phyloP scores from a whole-genome alignment of 2,888 invertebrate genomes.

The Sinodicranocentrus sp. region DNA sequence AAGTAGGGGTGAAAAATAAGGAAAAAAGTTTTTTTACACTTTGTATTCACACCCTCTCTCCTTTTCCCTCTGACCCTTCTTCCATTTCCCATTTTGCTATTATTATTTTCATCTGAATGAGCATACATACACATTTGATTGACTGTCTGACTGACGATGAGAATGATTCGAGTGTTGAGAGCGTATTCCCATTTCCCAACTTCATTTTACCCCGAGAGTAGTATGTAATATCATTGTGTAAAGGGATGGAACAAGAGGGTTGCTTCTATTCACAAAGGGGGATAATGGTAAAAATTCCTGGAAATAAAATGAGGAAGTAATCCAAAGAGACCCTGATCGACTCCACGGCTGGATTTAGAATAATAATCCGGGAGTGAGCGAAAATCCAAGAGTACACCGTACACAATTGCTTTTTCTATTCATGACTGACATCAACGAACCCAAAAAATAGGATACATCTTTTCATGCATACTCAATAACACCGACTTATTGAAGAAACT shows the following conservation, averaged over 20 bases:
- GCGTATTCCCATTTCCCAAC: slow-evolving; percentile 37
- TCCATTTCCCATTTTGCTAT: slow-evolving; percentile 3
- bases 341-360: neutral
- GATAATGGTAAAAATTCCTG: slow-evolving; percentile 9
- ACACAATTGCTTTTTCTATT: neutral
- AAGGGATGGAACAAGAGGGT: slow-evolving; percentile 7
- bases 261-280: slow-evolving; percentile 23
- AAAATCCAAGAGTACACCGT: neutral
- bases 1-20: slow-evolving; percentile 17
- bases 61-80: neutral
- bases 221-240: slow-evolving; percentile 1
- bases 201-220: slow-evolving; percentile 60
- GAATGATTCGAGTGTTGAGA: neutral
- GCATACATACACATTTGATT: slow-evolving; percentile 4
- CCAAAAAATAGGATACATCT: neutral
- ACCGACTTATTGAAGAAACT: too few relatives aligned
- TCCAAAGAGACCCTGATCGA: slow-evolving; percentile 36
- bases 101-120: slow-evolving; percentile 40
- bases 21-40: slow-evolving; percentile 36
- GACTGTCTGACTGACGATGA: slow-evolving; percentile 36
- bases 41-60: slow-evolving; percentile 46
- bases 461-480: slow-evolving; percentile 1
- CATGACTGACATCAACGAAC: neutral
- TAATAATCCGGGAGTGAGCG: neutral
- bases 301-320: slow-evolving; percentile 34